A percentile compares a stretch with the other conserved stretches of the same genome.
These are phyloP conservation scores for Bactericera cockerelli DNA, from an alignment of 1,140 invertebrate species.

Conservation along the genomic window DNA sequence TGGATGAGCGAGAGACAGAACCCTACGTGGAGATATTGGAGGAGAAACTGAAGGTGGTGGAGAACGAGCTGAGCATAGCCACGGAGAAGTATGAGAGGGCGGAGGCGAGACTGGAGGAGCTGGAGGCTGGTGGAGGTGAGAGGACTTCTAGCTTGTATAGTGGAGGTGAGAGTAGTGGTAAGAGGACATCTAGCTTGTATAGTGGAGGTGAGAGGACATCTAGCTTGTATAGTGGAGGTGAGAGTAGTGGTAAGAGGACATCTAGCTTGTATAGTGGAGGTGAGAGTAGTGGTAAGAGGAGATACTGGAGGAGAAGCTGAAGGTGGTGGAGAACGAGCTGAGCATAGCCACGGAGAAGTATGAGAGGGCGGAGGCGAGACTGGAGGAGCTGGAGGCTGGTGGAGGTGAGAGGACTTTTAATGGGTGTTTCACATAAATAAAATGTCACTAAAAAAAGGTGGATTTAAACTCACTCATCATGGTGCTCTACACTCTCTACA, in stretches of 20 bases:
- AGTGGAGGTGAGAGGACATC: slow-evolving; percentile 23
- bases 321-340: slow-evolving; percentile 46
- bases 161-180: slow-evolving; percentile 9
- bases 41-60: slow-evolving; percentile 48
- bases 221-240: slow-evolving; percentile 23
- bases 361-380: slow-evolving; percentile 28
- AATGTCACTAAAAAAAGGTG: too few species aligned
- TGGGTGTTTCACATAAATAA: too few species aligned
- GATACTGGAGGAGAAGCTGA: slow-evolving; percentile 50
- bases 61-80: slow-evolving; percentile 40
- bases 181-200: background rate
- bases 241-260: slow-evolving; percentile 7
- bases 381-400: slow-evolving; percentile 9
- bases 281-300: slow-evolving; percentile 39
- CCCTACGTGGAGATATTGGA: slow-evolving; percentile 49
- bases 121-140: background rate
- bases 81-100: slow-evolving; percentile 18
- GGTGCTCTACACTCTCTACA: too few species aligned
- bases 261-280: background rate
- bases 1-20: slow-evolving; percentile 46
- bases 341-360: slow-evolving; percentile 23
- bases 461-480: too few species aligned
- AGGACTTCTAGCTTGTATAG: slow-evolving; percentile 27
- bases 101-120: slow-evolving; percentile 26
- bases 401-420: background rate